phyloP scores from a whole-genome alignment of 53 echinoderm and acorn worm species.

The Arbacia lixula region DNA sequence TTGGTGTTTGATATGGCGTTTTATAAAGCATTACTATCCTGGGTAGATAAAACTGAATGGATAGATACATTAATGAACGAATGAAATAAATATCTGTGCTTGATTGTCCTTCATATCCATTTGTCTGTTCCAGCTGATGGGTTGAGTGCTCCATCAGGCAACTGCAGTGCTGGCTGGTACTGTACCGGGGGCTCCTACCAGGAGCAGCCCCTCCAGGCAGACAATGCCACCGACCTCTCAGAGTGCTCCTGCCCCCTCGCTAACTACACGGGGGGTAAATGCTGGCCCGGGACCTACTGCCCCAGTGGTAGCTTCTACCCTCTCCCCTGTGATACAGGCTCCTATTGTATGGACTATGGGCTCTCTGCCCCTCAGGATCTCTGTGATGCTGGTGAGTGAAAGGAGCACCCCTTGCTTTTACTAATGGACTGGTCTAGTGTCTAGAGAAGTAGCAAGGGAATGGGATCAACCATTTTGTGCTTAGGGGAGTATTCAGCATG shows the following conservation, averaged over 20 bases:
- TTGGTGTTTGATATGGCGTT: too few relatives aligned
- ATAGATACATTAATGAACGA: too few relatives aligned
- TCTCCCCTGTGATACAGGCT: slow-evolving; percentile 80
- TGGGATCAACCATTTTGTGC: background rate
- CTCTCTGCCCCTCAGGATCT: slow-evolving; percentile 71
- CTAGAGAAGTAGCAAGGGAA: background rate
- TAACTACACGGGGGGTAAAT: slow-evolving; percentile 98
- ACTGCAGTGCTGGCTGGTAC: slow-evolving; percentile 95
- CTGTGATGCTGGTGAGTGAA: slow-evolving; percentile 86
- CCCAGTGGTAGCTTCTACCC: slow-evolving; percentile 89
- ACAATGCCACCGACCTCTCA: slow-evolving; percentile 91
- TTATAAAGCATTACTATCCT: too few relatives aligned
- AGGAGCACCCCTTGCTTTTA: background rate
- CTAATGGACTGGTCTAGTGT: background rate
- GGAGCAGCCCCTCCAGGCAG: slow-evolving; percentile 69
- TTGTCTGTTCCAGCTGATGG: slow-evolving; percentile 74
- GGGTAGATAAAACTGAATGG: too few relatives aligned
- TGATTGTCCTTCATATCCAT: background rate
- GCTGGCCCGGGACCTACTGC: slow-evolving; percentile 98
- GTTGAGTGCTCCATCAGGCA: slow-evolving; percentile 75
- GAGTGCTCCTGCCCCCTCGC: slow-evolving; percentile 90
- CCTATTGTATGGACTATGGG: slow-evolving; percentile 85
- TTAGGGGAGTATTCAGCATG: too few relatives aligned
- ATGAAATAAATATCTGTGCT: too few relatives aligned
- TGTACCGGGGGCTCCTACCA: slow-evolving; percentile 97